Base-by-base conservation (phyloP, 2,888 invertebrate genomes). In the Stenichneumon culpator region DNA sequence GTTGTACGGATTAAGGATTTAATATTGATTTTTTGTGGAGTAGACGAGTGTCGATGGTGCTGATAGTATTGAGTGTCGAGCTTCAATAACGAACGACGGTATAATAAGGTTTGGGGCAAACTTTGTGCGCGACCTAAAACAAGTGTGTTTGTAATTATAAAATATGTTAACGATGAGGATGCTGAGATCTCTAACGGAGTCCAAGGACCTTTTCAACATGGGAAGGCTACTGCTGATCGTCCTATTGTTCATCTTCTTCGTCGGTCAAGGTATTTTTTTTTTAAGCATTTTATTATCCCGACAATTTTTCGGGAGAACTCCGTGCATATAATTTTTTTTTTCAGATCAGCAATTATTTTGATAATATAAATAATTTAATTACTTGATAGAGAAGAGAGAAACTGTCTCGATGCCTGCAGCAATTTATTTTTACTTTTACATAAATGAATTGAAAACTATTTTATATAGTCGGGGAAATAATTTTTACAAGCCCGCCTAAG, bases 161-260 rank as follows among this genome's bases (percentile, higher is more conserved):
- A 77, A 74, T 25, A 63, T 73, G 82, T 44, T 70, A 47, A 73
- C 32, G 5, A 75, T 36, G 50, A 73, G 80, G 52, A 80, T 79
- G 82, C 70, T n/a, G 67, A 54, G 52, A 67, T 75, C 72, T 11
- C 74, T 14, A 25, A 44, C 7, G 44, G 60, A 73, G 22, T 67
- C 32, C 25, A 77, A 36, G 39, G 54, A 77, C 19, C 7, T 80
- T 57, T 63, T 77, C 85, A 86, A 83, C 73, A 83, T 86, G 85
- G 82, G 72, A 67, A 82, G 79, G 85, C 77, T 85, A 60, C 70
- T 77, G 2, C n/a, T 68, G 70, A 65, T 77, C 72, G 79, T 68
- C 14, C 44, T 65, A 7, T 11, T 82, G n/a, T 54, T 50, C 82
- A 4, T 63, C 57, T 36, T 79, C 54, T 74, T 82, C 72, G 25